These are phyloP conservation scores for Meiosimyza platycephala DNA, from an alignment of 2,888 invertebrate species.

Conservation along the genomic window DNA sequence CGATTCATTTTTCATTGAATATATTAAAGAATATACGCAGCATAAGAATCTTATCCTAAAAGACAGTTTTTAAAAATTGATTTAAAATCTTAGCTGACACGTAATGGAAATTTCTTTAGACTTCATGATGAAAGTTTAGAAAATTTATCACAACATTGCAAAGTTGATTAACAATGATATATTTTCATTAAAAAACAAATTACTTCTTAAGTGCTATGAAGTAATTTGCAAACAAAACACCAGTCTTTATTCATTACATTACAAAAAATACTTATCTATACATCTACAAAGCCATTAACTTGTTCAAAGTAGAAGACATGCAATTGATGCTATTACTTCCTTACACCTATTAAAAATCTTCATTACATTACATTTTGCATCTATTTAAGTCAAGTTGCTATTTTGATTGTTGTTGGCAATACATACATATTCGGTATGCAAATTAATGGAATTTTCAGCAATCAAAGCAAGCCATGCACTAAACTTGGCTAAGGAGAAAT, in stretches of 20 bases:
- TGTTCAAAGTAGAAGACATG: conserved; percentile 4
- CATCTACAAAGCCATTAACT: background rate
- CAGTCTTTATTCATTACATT: background rate
- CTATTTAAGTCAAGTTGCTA: conserved; percentile 1
- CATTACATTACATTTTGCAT: background rate
- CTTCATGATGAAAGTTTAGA: no score
- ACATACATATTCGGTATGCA: background rate
- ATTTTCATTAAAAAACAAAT: no score
- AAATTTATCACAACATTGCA: no score
- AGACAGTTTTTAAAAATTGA: no score
- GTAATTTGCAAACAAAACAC: background rate
- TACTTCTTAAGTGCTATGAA: background rate
- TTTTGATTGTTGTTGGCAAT: background rate
- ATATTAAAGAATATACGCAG: no score
- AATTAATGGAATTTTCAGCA: conserved; percentile 4
- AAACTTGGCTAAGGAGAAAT: background rate
- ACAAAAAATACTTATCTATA: background rate
- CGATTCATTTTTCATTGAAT: no score
- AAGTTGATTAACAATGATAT: no score
- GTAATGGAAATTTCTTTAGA: no score
- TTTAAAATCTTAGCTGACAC: no score
- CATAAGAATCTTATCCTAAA: no score
- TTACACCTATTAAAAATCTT: conserved; percentile 1
- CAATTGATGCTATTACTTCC: background rate
- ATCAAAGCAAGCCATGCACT: conserved; percentile 1